These are phyloP conservation scores for Gorsachius magnificus DNA, from an alignment of 2,797 vertebrate species.

Conservation along the genomic window DNA sequence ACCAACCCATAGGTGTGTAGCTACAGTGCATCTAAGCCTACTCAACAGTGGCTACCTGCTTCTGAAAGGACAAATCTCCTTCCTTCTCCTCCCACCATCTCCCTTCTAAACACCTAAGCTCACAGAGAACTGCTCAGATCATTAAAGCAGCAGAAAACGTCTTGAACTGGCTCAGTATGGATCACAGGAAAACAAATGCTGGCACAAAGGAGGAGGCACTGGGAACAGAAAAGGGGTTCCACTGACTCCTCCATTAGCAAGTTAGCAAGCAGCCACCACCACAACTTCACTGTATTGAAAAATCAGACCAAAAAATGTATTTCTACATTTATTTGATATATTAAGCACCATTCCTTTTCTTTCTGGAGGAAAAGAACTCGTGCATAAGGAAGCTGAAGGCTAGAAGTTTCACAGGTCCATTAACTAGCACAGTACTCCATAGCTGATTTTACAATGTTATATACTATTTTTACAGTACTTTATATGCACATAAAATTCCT, in stretches of 20 bases:
- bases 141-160: not conserved
- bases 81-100: not conserved
- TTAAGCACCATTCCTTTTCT: slow-evolving; percentile 62
- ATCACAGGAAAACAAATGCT: not conserved
- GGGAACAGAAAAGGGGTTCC: not conserved
- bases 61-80: not conserved
- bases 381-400: slow-evolving; percentile 51
- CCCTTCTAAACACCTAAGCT: not conserved
- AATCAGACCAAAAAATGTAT: slow-evolving; percentile 46
- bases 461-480: slow-evolving; percentile 64
- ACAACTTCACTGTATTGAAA: slow-evolving; percentile 12
- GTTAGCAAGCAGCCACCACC: not conserved
- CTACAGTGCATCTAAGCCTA: not conserved
- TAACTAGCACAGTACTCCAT: slow-evolving; percentile 53
- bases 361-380: slow-evolving; percentile 53
- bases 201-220: not conserved
- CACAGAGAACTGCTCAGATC: not conserved
- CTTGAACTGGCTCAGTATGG: not conserved
- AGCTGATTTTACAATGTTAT: slow-evolving; percentile 56
- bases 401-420: slow-evolving; percentile 43
- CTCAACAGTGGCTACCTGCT: not conserved
- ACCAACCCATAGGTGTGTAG: not conserved
- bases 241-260: not conserved
- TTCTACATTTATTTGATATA: slow-evolving; percentile 61
- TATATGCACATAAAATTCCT: slow-evolving; percentile 52